Conservation (phyloP, 2,888 invertebrate species). For the Thelaira solivaga region DNA sequence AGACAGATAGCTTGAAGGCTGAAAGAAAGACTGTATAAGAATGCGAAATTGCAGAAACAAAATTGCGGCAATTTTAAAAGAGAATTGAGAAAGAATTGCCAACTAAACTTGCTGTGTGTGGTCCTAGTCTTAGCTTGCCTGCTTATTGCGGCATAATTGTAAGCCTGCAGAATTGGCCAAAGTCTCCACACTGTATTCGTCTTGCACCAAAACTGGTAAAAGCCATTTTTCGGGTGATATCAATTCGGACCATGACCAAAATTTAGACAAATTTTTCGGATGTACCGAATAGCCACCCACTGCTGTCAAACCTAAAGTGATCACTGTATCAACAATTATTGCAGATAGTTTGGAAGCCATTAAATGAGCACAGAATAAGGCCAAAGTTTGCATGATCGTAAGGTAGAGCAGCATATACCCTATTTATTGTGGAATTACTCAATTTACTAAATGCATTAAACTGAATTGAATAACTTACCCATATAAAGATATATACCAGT, state of each 20-base stretch:
- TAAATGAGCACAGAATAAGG: constrained; percentile 83
- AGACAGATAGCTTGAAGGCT: too few relatives aligned
- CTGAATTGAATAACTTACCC: constrained; percentile 77
- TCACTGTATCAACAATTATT: constrained; percentile 80
- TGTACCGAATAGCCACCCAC: constrained; percentile 85
- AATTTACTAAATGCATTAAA: background rate
- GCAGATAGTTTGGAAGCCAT: constrained; percentile 83
- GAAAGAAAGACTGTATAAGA: too few relatives aligned
- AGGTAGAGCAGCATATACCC: constrained; percentile 85
- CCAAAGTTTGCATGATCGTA: constrained; percentile 83
- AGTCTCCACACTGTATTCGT: constrained; percentile 83
- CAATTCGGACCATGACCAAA: constrained; percentile 83
- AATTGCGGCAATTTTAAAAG: too few relatives aligned
- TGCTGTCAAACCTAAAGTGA: constrained; percentile 81
- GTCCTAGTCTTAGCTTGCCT: constrained; percentile 77
- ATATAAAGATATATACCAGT: constrained; percentile 85
- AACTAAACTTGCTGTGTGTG: too few relatives aligned
- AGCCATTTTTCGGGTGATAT: constrained; percentile 87
- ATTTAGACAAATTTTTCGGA: constrained; percentile 81
- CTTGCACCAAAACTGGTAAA: constrained; percentile 81
- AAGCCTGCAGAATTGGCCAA: constrained; percentile 78
- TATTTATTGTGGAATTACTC: constrained; percentile 69
- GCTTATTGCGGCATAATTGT: constrained; percentile 83
- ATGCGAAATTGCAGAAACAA: too few relatives aligned
- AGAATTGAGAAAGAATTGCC: too few relatives aligned